phyloP scores from a whole-genome alignment of 2,888 invertebrate genomes.

The Coleophora flavipennella region DNA sequence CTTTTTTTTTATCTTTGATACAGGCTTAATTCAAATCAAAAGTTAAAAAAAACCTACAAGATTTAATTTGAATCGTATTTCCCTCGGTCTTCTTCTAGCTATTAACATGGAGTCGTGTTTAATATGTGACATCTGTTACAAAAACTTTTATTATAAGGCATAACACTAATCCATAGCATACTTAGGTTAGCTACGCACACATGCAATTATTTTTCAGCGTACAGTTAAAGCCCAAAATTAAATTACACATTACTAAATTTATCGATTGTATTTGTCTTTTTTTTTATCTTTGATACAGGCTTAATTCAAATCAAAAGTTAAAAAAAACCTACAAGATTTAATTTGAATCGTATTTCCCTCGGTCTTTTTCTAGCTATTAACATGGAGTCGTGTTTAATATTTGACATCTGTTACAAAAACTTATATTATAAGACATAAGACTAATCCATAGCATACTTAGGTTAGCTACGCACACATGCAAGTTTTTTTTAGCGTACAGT shows the following conservation, averaged over 20 bases:
- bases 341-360: slow-evolving; percentile 41
- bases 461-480: slow-evolving; percentile 25
- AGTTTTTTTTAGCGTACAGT: slow-evolving; percentile 18
- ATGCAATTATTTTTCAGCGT: slow-evolving; percentile 22
- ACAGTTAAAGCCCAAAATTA: too few species aligned
- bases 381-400: slow-evolving; percentile 69
- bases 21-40: too few species aligned
- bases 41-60: too few species aligned
- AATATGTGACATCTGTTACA: slow-evolving; percentile 73
- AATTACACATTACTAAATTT: too few species aligned
- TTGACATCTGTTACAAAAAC: slow-evolving; percentile 73
- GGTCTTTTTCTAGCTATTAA: slow-evolving; percentile 60
- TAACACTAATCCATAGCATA: slow-evolving; percentile 71
- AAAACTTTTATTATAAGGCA: slow-evolving; percentile 73
- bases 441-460: slow-evolving; percentile 67
- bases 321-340: too few species aligned
- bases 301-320: too few species aligned
- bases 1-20: too few species aligned
- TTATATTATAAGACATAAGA: slow-evolving; percentile 72
- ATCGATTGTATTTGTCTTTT: too few species aligned
- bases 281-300: too few species aligned
- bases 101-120: slow-evolving; percentile 69
- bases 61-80: too few species aligned
- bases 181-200: slow-evolving; percentile 28
- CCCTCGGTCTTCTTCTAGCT: slow-evolving; percentile 52